Percentiles rank a stretch among this genome's conserved stretches.
These are phyloP conservation scores for Caenorhabditis sp. DNA, from an alignment of 2,888 invertebrate species.

Conservation along the genomic window DNA sequence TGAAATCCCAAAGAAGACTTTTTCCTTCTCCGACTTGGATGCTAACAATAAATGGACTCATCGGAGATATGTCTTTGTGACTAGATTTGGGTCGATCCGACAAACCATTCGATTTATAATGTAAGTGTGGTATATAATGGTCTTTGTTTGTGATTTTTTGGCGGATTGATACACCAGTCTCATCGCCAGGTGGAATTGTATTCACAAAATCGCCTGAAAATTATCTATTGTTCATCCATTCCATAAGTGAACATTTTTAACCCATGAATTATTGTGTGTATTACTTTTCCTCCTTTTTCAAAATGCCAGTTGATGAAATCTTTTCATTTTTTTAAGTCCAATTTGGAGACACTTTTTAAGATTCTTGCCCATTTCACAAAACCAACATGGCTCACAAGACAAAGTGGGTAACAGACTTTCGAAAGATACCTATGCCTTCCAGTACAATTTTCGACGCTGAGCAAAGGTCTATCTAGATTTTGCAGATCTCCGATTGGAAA, in stretches of 20 bases:
- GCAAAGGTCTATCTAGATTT: no score
- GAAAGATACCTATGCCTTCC: no score
- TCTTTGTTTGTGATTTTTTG: slow-evolving; percentile 49
- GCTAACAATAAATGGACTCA: slow-evolving; percentile 39
- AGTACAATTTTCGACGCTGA: no score
- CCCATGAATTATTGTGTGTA: no score
- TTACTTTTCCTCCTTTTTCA: no score
- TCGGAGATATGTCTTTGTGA: slow-evolving; percentile 50
- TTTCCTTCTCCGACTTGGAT: slow-evolving; percentile 46
- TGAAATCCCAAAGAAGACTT: slow-evolving; percentile 56
- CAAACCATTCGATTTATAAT: slow-evolving; percentile 39
- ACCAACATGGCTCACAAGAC: no score
- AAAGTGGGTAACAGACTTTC: no score
- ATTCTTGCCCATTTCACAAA: no score
- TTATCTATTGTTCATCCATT: neutral
- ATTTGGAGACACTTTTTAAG: no score
- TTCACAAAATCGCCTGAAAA: slow-evolving; percentile 50
- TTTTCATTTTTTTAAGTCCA: no score
- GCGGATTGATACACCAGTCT: slow-evolving; percentile 51
- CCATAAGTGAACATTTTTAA: neutral
- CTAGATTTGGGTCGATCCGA: slow-evolving; percentile 47
- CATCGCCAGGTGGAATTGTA: slow-evolving; percentile 46
- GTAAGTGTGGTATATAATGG: slow-evolving; percentile 46
- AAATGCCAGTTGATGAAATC: no score
- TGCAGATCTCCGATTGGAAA: no score